These are phyloP conservation scores for Hetaerina titia DNA, from an alignment of 2,888 invertebrate species.

Conservation along the genomic window DNA sequence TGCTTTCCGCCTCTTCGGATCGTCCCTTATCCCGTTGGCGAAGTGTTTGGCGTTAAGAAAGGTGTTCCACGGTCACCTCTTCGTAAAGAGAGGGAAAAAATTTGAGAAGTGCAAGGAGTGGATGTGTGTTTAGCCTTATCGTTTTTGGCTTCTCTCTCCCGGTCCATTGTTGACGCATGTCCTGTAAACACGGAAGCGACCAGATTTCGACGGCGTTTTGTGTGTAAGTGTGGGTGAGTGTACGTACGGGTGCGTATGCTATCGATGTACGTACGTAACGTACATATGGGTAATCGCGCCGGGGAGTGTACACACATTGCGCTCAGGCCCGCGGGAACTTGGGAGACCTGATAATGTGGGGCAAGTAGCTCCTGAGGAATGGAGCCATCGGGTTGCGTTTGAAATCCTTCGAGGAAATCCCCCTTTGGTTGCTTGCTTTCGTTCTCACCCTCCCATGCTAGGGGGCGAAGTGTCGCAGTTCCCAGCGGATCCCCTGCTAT, in stretches of 20 bases:
- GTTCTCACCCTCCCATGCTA: no score
- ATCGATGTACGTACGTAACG: not conserved
- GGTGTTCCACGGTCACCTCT: not conserved
- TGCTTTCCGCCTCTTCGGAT: not conserved
- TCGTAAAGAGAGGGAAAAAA: not conserved
- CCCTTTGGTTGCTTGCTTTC: no score
- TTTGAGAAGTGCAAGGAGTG: not conserved
- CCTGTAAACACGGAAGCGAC: not conserved
- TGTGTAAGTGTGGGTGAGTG: not conserved
- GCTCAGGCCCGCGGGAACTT: no score
- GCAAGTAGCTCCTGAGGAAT: no score
- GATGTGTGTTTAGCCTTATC: not conserved
- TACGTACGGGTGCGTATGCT: not conserved
- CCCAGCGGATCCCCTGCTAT: no score
- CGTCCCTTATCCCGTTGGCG: not conserved
- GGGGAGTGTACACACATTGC: no score
- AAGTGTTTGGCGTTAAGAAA: not conserved
- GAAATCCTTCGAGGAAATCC: no score
- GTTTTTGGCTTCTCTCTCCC: not conserved
- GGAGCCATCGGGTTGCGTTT: no score
- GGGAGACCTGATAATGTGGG: no score
- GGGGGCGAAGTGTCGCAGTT: no score
- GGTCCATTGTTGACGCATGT: not conserved
- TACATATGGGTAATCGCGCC: no score
- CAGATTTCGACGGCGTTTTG: not conserved